Evolutionary conservation across 1,140 invertebrate species (phyloP).

Genomic region (Zaprionus inermis): DNA sequence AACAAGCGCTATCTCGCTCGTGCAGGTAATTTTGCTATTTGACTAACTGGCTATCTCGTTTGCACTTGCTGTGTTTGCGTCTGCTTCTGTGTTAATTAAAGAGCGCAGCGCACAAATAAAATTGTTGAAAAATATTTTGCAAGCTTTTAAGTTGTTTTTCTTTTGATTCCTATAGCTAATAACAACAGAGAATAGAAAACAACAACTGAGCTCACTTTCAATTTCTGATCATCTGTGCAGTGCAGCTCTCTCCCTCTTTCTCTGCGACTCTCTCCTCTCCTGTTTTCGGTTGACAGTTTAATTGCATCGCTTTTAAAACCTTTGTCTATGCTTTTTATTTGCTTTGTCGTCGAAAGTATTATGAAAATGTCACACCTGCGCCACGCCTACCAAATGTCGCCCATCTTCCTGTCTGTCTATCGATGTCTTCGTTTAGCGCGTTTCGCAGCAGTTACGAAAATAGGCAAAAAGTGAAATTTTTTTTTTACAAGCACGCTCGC

Average conservation of each 20-base stretch:
- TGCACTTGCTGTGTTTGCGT: conserved; percentile 16
- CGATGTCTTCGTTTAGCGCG: conserved; percentile 21
- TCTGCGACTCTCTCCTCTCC: neutral
- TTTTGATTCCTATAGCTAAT: conserved; percentile 36
- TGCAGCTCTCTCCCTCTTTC: neutral
- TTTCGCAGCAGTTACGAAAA: conserved; percentile 58
- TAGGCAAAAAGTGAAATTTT: conserved; percentile 80
- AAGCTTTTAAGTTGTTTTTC: conserved; percentile 37
- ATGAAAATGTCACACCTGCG: conserved; percentile 65
- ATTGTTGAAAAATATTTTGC: conserved; percentile 44
- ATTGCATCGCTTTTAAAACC: conserved; percentile 10
- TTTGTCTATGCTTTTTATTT: conserved; percentile 6
- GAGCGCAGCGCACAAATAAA: conserved; percentile 27
- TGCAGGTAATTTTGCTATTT: conserved; percentile 15
- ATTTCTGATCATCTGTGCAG: conserved; percentile 16
- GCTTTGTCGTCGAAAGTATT: conserved; percentile 8
- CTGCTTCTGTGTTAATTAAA: conserved; percentile 28
- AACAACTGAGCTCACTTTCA: conserved; percentile 32
- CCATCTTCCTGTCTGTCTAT: conserved; percentile 20
- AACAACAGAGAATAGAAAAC: conserved; percentile 8
- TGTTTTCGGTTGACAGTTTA: conserved; percentile 9
- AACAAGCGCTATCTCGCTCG: conserved; percentile 23
- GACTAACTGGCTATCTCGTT: conserved; percentile 20
- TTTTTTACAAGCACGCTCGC: conserved; percentile 52
- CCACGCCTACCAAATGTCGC: conserved; percentile 34